These are phyloP conservation scores for Kradibia gibbosae DNA, from an alignment of 1,140 invertebrate genomes.

Conservation along the genomic window DNA sequence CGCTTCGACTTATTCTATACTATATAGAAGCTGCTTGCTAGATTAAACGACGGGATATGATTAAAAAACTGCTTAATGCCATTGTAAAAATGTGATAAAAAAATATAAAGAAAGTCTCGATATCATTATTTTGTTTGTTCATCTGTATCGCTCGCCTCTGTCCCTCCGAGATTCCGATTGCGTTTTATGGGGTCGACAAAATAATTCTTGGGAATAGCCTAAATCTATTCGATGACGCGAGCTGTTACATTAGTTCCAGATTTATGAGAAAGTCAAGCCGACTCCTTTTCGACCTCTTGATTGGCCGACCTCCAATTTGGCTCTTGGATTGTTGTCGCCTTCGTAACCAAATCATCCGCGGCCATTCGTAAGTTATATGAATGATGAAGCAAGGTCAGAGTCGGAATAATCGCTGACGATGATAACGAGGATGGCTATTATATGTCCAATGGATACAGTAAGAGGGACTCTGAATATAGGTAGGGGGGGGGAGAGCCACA, in stretches of 20 bases:
- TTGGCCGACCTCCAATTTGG: conserved; percentile 46
- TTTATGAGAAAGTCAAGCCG: background rate
- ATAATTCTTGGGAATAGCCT: conserved; percentile 15
- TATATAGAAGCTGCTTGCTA: too few relatives aligned
- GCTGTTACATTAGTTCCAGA: conserved; percentile 20
- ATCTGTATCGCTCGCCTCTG: too few relatives aligned
- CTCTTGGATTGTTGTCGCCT: conserved; percentile 30
- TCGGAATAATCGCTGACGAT: background rate
- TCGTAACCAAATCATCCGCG: background rate
- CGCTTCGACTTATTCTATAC: too few relatives aligned
- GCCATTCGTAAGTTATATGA: background rate
- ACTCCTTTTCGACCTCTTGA: background rate
- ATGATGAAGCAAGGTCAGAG: conserved; percentile 19
- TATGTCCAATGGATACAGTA: background rate
- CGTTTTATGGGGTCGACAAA: background rate
- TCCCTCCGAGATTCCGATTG: background rate
- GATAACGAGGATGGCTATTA: background rate
- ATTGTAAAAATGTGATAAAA: too few relatives aligned
- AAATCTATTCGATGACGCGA: conserved; percentile 44
- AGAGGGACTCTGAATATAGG: too few relatives aligned
- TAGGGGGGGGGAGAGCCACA: background rate
- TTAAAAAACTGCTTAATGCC: too few relatives aligned
- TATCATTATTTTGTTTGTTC: too few relatives aligned
- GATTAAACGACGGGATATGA: too few relatives aligned
- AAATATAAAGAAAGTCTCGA: too few relatives aligned